Percentiles rank a stretch among this genome's conserved stretches.
phyloP scores from a whole-genome alignment of 2,888 invertebrate species.

The Amiota communis region DNA sequence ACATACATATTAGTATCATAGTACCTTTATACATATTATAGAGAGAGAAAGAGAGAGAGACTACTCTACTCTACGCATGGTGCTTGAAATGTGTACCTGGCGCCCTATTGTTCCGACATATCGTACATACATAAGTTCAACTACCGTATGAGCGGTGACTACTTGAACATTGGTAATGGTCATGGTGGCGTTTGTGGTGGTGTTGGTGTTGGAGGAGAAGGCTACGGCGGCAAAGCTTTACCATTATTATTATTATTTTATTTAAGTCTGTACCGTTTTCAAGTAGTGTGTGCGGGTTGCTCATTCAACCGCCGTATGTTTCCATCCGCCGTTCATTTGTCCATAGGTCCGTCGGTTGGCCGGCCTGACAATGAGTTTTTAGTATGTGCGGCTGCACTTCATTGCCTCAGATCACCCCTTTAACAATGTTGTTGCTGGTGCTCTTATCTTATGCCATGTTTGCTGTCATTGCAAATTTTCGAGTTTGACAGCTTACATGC shows the following conservation, averaged over 20 bases:
- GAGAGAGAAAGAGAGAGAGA: too few relatives aligned
- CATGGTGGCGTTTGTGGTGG: background rate
- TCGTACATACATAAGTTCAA: conserved; percentile 23
- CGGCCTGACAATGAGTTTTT: conserved; percentile 65
- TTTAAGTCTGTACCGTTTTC: background rate
- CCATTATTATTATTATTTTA: conserved; percentile 26
- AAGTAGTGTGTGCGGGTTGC: conserved; percentile 9
- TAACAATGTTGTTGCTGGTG: conserved; percentile 16
- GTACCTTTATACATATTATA: background rate
- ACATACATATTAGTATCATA: background rate
- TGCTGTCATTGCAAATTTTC: conserved; percentile 72
- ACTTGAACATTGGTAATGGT: background rate
- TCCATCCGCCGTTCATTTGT: too few relatives aligned
- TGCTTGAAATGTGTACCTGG: conserved; percentile 46
- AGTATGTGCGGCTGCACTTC: conserved; percentile 58
- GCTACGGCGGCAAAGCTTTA: conserved; percentile 13
- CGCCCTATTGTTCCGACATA: conserved; percentile 58
- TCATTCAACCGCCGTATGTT: conserved; percentile 46
- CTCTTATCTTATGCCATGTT: conserved; percentile 59
- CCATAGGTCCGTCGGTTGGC: background rate
- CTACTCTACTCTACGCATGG: conserved; percentile 54
- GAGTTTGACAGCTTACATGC: conserved; percentile 71
- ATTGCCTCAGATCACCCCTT: conserved; percentile 44
- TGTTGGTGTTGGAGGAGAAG: background rate
- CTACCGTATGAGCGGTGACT: conserved; percentile 9